Conservation (phyloP, 2,797 vertebrate genomes). For the Adrianichthys oophorus region DNA sequence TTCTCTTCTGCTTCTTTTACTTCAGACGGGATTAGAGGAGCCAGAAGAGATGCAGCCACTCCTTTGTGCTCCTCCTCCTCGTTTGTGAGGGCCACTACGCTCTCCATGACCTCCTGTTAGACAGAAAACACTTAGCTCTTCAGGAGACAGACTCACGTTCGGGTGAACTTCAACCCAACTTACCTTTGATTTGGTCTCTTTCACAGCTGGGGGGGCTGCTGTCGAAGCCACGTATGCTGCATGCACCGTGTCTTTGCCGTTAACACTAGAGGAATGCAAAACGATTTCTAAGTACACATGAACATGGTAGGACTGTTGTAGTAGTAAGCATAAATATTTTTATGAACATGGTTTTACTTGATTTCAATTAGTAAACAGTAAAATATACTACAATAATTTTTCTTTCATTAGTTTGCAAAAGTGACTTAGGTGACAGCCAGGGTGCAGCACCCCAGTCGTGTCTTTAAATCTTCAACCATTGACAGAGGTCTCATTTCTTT, state of each 20-base stretch:
- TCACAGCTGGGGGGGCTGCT: slow-evolving; percentile 35
- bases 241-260: slow-evolving; percentile 68
- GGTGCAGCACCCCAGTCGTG: too few relatives aligned
- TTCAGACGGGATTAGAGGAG: slow-evolving; percentile 87
- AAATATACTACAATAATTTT: too few relatives aligned
- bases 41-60: slow-evolving; percentile 91
- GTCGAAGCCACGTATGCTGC: slow-evolving; percentile 20
- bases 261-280: slow-evolving; percentile 62
- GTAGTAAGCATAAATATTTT: too few relatives aligned
- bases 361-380: too few relatives aligned
- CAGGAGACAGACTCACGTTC: not conserved
- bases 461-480: too few relatives aligned
- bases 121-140: slow-evolving; percentile 6
- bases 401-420: too few relatives aligned
- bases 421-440: too few relatives aligned
- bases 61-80: slow-evolving; percentile 90
- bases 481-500: too few relatives aligned
- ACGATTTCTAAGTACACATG: too few relatives aligned
- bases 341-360: too few relatives aligned
- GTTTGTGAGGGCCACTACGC: slow-evolving; percentile 89
- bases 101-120: slow-evolving; percentile 92
- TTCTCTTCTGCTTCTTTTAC: slow-evolving; percentile 95
- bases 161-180: slow-evolving; percentile 9
- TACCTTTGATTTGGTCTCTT: slow-evolving; percentile 75
- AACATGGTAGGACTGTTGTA: too few relatives aligned